A percentile compares a stretch with the other conserved stretches of the same genome.
These are phyloP conservation scores for Dioctria rufipes DNA, from an alignment of 2,888 invertebrate genomes.

Conservation along the genomic window DNA sequence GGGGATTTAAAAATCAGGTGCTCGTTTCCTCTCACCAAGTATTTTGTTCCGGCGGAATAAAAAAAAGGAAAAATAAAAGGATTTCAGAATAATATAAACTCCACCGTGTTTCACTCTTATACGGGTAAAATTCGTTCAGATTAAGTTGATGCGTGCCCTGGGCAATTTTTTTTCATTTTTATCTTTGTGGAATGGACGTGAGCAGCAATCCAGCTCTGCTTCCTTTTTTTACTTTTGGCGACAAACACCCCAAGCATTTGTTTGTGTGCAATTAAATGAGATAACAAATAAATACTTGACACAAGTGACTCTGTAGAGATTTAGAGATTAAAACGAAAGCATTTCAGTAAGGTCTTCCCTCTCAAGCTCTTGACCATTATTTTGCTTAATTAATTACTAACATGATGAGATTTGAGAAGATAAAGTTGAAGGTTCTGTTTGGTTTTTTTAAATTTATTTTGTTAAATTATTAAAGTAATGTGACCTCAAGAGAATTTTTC, in stretches of 20 bases:
- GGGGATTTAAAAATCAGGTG: slow-evolving; percentile 14
- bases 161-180: slow-evolving; percentile 5
- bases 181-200: slow-evolving; percentile 18
- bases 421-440: too few relatives aligned
- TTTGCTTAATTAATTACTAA: too few relatives aligned
- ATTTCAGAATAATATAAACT: slow-evolving; percentile 16
- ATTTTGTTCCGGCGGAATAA: not conserved
- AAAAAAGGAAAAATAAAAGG: slow-evolving; percentile 1
- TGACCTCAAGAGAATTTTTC: too few relatives aligned
- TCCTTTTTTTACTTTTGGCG: not conserved
- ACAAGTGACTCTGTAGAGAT: slow-evolving; percentile 12
- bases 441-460: too few relatives aligned
- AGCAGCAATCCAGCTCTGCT: not conserved
- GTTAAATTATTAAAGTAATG: too few relatives aligned
- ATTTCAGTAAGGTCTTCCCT: not conserved
- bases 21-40: not conserved
- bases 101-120: slow-evolving; percentile 22
- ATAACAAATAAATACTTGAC: slow-evolving; percentile 24
- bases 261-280: slow-evolving; percentile 24
- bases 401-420: too few relatives aligned
- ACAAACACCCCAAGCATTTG: slow-evolving; percentile 13
- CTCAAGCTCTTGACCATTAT: too few relatives aligned
- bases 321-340: not conserved
- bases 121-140: slow-evolving; percentile 22
- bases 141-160: slow-evolving; percentile 29